phyloP scores from a whole-genome alignment of 2,888 invertebrate genomes.

The Laothoe populi region DNA sequence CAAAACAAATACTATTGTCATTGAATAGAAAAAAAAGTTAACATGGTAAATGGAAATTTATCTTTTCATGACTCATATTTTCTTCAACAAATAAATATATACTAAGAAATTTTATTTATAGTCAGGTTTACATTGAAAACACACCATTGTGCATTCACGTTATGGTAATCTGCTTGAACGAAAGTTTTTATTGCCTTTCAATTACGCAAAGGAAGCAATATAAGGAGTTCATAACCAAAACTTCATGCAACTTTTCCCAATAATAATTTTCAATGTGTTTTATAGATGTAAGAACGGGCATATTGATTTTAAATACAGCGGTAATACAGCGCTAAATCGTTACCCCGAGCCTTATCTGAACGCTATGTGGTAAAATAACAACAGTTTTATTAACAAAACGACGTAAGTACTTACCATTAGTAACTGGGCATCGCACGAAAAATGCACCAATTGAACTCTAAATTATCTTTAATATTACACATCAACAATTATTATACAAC shows the following conservation, averaged over 20 bases:
- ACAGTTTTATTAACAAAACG: constrained; percentile 36
- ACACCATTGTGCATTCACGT: too few species aligned
- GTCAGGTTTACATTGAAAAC: too few species aligned
- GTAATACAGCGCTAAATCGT: constrained; percentile 25
- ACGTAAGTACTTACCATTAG: constrained; percentile 39
- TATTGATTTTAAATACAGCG: constrained; percentile 17
- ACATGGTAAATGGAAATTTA: too few species aligned
- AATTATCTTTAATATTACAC: constrained; percentile 41
- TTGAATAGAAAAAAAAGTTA: too few species aligned
- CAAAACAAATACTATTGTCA: too few species aligned
- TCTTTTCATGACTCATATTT: too few species aligned
- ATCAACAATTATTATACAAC: constrained; percentile 56
- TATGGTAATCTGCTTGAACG: too few species aligned
- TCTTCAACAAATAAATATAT: too few species aligned
- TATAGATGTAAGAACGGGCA: constrained; percentile 1
- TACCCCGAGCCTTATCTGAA: constrained; percentile 32
- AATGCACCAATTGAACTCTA: constrained; percentile 39
- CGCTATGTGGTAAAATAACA: constrained; percentile 33
- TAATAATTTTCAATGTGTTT: background rate
- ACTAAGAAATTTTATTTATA: too few species aligned
- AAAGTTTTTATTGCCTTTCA: background rate
- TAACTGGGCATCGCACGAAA: constrained; percentile 36
- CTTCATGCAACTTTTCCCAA: background rate
- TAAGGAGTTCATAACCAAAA: background rate
- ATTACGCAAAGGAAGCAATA: background rate